Evolutionary conservation across 2,113 vertebrate species (phyloP), one percentile per base, ranked within the genome.

Genomic region (Ornithorhynchus anatinus): DNA sequence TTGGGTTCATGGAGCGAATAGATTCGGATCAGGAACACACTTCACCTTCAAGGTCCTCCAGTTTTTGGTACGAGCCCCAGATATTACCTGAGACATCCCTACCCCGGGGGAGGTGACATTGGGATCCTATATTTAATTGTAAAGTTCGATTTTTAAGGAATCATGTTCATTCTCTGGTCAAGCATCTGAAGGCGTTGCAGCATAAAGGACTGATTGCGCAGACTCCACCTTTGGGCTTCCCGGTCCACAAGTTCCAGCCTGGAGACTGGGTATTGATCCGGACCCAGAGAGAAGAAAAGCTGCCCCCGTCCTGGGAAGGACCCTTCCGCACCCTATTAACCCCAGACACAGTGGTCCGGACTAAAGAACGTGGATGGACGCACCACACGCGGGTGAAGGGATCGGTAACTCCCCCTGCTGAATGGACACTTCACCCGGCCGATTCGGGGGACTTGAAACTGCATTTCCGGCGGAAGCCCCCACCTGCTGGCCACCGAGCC

Each of bases 351-450:
- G 9, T 13, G 20, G 43, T 22, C 4, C 4, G n/a, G 14, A 44
- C n/a, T 8, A 12, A 4, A 5, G 43, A 23, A 6, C n/a, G 10
- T 5, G 10, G 10, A 5, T 45, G n/a, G 9, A 23, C n/a, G n/a
- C 43, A 45, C 25, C 25, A 45, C 15, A 45, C 44, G 11, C n/a
- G 25, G 44, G 22, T 45, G 8, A 45, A 45, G 8, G 22, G n/a
- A 45, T 14, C 2, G 0, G 1, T 23, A 7, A 4, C n/a, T 20
- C 11, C n/a, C 6, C 22, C 11, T 6, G 5, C 3, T 9, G 22
- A 13, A 5, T 25, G 2, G 22, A 14, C n/a, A n/a, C n/a, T n/a
- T n/a, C n/a, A n/a, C n/a, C n/a, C n/a, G n/a, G n/a, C n/a, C n/a
- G n/a, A n/a, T n/a, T n/a, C n/a, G n/a, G n/a, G n/a, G n/a, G n/a